A percentile compares a stretch with the other conserved stretches of the same genome.
These are phyloP conservation scores for Pocillopora verrucosa DNA, from an alignment of 64 coral and sea anemone genomes.

Conservation along the genomic window DNA sequence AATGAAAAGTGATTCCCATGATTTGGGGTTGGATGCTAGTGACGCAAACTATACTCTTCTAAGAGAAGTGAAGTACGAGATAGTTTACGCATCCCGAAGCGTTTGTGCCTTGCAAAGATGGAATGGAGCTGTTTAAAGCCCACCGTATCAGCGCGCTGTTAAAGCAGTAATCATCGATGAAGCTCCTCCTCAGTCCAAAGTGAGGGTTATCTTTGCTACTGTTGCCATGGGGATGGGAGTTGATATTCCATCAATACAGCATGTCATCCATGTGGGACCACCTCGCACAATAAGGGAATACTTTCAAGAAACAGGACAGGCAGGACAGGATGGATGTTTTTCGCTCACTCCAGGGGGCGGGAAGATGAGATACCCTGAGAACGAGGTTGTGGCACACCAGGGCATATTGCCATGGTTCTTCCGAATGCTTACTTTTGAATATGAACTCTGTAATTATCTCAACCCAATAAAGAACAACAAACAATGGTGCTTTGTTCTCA, in stretches of 20 bases:
- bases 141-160: not conserved
- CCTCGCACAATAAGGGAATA: conserved; percentile 19
- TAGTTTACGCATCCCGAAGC: not conserved
- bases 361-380: too few species aligned
- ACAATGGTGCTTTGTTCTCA: too few species aligned
- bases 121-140: not conserved
- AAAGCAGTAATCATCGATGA: not conserved
- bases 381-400: too few species aligned
- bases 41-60: not conserved
- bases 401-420: too few species aligned
- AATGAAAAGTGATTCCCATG: not conserved
- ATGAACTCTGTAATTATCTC: too few species aligned
- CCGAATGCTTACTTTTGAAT: too few species aligned
- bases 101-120: not conserved
- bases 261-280: conserved; percentile 38
- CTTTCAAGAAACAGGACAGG: conserved; percentile 38
- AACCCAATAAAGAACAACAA: too few species aligned
- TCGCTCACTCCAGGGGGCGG: not conserved
- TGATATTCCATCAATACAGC: conserved; percentile 34
- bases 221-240: conserved; percentile 65
- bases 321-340: conserved; percentile 16
- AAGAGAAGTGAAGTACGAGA: not conserved
- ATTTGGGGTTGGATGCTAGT: not conserved
- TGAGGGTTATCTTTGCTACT: conserved; percentile 47
- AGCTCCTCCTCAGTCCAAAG: conserved; percentile 8